Conservation (phyloP, 2,113 vertebrate genomes). For the Turdus rufiventris region DNA sequence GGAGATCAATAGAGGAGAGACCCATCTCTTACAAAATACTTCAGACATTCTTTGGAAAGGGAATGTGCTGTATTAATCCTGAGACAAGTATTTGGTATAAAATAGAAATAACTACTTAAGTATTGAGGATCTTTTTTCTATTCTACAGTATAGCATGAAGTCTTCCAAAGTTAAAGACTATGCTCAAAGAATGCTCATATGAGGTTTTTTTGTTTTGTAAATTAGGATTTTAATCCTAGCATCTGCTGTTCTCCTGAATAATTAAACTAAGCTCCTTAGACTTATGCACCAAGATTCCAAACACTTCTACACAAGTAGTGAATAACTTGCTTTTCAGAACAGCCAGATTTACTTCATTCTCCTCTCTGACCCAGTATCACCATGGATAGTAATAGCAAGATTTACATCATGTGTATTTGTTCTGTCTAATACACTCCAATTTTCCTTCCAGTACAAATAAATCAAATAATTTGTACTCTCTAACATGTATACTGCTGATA, state of each 20-base stretch:
- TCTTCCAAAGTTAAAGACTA: background rate
- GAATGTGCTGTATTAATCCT: background rate
- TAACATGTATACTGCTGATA: background rate
- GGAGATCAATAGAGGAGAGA: background rate
- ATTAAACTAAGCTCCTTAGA: background rate
- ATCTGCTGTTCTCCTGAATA: background rate
- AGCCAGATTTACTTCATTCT: background rate
- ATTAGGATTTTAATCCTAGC: background rate
- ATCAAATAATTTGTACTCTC: background rate
- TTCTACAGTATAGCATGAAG: background rate
- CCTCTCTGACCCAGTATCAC: background rate
- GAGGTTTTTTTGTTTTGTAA: background rate
- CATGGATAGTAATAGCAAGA: background rate
- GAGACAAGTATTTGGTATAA: background rate
- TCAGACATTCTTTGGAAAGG: background rate
- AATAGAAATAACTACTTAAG: background rate
- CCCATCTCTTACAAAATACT: background rate
- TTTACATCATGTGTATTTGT: background rate
- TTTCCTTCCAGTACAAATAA: background rate
- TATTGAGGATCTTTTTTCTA: background rate
- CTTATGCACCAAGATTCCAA: background rate
- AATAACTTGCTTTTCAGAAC: background rate
- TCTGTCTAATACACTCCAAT: background rate
- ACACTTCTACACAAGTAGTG: background rate
- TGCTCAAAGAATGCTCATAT: background rate